These are phyloP conservation scores for Sebastes nivosus DNA, from an alignment of 2,797 vertebrate genomes.

Conservation along the genomic window DNA sequence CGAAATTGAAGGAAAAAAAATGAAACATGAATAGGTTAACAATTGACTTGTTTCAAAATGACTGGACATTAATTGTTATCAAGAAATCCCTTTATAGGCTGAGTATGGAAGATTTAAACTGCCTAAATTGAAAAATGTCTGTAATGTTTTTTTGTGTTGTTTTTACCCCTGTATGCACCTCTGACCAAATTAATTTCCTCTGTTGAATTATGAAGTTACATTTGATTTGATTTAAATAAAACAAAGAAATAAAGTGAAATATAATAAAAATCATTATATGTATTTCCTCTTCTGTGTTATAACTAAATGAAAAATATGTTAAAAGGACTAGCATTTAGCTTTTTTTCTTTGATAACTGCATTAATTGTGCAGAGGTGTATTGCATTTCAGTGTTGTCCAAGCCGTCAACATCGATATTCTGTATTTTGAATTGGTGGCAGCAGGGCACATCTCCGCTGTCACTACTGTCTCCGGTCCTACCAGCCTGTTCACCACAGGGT, in stretches of 20 bases:
- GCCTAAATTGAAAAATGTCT: neutral
- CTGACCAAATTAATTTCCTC: neutral
- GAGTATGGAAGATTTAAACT: neutral
- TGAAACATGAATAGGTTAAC: neutral
- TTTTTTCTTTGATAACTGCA: neutral
- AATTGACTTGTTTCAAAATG: neutral
- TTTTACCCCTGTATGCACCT: neutral
- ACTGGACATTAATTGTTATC: neutral
- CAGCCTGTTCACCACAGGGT: neutral
- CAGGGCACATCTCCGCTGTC: neutral
- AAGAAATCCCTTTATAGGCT: neutral
- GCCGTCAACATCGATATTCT: neutral
- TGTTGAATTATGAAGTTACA: neutral
- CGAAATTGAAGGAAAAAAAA: neutral
- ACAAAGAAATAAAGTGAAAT: slow-evolving; percentile 1
- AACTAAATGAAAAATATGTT: neutral
- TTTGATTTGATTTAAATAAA: neutral
- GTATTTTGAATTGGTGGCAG: neutral
- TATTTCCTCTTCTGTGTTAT: neutral
- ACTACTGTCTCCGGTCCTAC: neutral
- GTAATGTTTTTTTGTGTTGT: neutral
- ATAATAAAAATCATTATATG: neutral
- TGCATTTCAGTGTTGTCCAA: neutral
- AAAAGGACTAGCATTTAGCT: neutral
- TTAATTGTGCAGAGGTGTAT: neutral